Percentiles rank a stretch among this genome's conserved stretches.
Conservation (phyloP, 2,888 invertebrate genomes). For the Aspidiotus rigidus region DNA sequence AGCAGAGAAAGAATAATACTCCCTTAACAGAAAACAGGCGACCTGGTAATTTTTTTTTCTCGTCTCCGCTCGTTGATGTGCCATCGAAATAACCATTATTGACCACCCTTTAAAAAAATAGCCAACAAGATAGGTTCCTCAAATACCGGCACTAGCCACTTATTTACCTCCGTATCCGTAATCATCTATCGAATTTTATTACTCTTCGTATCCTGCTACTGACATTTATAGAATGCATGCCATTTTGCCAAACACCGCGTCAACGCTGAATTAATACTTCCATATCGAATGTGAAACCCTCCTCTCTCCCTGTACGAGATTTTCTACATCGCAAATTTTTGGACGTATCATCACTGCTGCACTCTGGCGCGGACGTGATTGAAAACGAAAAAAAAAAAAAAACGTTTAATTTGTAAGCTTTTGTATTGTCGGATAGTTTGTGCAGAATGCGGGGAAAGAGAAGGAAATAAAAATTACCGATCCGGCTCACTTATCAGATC, state of each 20-base stretch:
- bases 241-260: conserved; percentile 26
- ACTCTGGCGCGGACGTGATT: too few species aligned
- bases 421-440: too few species aligned
- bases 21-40: conserved; percentile 23
- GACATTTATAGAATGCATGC: conserved; percentile 32
- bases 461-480: too few species aligned
- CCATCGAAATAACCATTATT: conserved; percentile 26
- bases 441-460: too few species aligned
- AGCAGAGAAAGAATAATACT: conserved; percentile 23
- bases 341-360: too few species aligned
- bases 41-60: conserved; percentile 29
- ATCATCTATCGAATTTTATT: conserved; percentile 32
- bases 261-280: neutral
- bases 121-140: conserved; percentile 24
- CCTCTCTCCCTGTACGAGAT: too few species aligned
- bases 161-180: conserved; percentile 25
- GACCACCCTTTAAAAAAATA: conserved; percentile 26
- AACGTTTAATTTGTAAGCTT: too few species aligned
- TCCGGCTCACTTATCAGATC: too few species aligned
- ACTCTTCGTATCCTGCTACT: conserved; percentile 30
- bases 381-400: too few species aligned
- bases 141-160: conserved; percentile 21
- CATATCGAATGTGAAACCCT: too few species aligned
- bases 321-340: too few species aligned
- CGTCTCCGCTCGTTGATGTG: conserved; percentile 7